Evolutionary conservation across 2,888 invertebrate species (phyloP), one percentile per base, ranked within the genome.

Genomic region (Lingula anatina): DNA sequence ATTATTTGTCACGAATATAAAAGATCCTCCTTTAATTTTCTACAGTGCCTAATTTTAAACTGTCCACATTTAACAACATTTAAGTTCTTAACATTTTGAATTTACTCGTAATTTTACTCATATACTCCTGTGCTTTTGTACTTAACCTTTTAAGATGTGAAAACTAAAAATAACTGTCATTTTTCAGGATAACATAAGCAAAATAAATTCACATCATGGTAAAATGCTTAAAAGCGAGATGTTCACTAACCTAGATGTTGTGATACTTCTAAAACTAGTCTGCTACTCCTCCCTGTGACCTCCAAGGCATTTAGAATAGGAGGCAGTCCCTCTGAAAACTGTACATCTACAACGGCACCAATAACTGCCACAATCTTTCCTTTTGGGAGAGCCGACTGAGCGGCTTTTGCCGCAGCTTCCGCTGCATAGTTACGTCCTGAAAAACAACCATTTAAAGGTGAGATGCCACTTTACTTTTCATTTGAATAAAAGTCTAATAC

Each of bases 281-380:
- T 83, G 1, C 91, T 89, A 44, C 81, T 83, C 72, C 89, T 87
- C 73, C 88, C 87, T 69, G 87, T 83, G 1, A 96, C 95, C 78
- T 95, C 93, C 58, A 96, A 81, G 23, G 95, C 92, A 78, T 95
- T 96, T 57, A 96, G 82, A 74, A 96, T 96, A 12, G 90, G 89
- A 28, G 96, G 96, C 49, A 96, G 81, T 23, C 83, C 81, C 51
- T 87, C 87, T 46, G 93, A 93, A 70, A 96, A 96, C 76, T 94
- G 92, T 0, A 93, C 93, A 75, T 96, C 96, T 38, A 96, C 95
- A 57, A 96, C 95, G 66, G 96, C 95, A 79, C 95, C 95, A 74
- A 96, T 96, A 48, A 96, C 94, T 65, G 89, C 93, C 37, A 93
- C 91, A 59, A 96, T 84, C 76, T 49, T 41, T 23, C 66, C 64